Conservation (phyloP, 2,113 vertebrate species). For the Brienomyrus longianalis region DNA sequence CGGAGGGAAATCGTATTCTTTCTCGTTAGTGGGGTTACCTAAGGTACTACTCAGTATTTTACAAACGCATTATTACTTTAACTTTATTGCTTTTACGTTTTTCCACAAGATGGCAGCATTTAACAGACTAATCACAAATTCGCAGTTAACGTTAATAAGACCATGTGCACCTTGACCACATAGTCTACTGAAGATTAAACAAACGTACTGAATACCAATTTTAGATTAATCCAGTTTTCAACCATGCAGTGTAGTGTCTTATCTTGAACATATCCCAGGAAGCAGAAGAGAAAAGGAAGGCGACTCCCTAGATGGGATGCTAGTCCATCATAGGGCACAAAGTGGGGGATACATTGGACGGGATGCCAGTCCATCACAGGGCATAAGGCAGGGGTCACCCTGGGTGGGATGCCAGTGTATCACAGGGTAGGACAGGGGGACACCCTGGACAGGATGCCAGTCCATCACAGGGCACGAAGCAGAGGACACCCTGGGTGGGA, state of each 20-base stretch:
- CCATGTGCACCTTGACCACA: conserved; percentile 19
- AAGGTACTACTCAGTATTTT: background rate
- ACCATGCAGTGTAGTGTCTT: background rate
- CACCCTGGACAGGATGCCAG: background rate
- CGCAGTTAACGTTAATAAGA: conserved; percentile 59
- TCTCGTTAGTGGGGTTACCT: background rate
- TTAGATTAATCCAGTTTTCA: background rate
- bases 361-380: too few relatives aligned
- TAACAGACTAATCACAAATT: background rate
- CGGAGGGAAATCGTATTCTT: background rate
- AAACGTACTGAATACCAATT: background rate
- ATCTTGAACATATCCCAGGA: background rate
- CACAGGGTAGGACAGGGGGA: too few relatives aligned
- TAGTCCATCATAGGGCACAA: background rate
- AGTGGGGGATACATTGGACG: too few relatives aligned
- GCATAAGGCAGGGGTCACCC: background rate
- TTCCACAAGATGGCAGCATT: background rate
- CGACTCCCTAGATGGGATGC: background rate
- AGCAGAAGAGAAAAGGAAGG: background rate
- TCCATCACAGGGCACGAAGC: background rate
- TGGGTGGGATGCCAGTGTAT: too few relatives aligned
- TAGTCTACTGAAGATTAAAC: background rate
- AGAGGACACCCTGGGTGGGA: background rate
- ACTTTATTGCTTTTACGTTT: background rate
- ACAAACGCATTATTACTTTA: background rate